Percentiles rank a stretch among this genome's conserved stretches.
Evolutionary conservation across 2,797 vertebrate genomes (phyloP).

Genomic region (Melanotaenia maccullochi): DNA sequence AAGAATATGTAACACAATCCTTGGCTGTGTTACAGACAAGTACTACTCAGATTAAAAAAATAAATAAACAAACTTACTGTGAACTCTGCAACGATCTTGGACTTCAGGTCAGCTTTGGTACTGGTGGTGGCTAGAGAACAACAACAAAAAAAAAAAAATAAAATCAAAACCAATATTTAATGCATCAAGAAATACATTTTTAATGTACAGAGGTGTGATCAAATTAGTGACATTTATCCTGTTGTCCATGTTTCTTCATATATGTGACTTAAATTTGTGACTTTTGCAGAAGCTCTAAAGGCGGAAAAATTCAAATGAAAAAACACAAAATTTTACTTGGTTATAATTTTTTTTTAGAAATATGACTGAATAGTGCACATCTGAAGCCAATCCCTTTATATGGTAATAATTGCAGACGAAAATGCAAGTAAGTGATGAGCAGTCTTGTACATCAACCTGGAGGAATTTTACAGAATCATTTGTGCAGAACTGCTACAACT

Average conservation of each 20-base stretch:
- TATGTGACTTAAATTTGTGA: background rate
- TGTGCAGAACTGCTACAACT: no score
- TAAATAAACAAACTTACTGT: constrained; percentile 83
- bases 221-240: background rate
- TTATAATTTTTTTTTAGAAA: no score
- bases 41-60: background rate
- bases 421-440: no score
- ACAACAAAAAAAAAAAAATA: constrained; percentile 11
- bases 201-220: background rate
- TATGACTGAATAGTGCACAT: no score
- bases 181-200: constrained; percentile 2
- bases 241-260: background rate
- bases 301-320: no score
- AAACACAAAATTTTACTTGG: no score
- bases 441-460: no score
- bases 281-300: no score
- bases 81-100: constrained; percentile 98
- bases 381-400: no score
- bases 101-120: constrained; percentile 93
- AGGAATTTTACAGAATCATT: no score
- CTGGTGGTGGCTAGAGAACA: constrained; percentile 79
- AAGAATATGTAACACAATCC: no score
- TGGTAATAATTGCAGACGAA: no score
- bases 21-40: background rate
- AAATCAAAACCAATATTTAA: background rate